phyloP scores from a whole-genome alignment of 2,888 invertebrate genomes.

The Epinotia nisella region DNA sequence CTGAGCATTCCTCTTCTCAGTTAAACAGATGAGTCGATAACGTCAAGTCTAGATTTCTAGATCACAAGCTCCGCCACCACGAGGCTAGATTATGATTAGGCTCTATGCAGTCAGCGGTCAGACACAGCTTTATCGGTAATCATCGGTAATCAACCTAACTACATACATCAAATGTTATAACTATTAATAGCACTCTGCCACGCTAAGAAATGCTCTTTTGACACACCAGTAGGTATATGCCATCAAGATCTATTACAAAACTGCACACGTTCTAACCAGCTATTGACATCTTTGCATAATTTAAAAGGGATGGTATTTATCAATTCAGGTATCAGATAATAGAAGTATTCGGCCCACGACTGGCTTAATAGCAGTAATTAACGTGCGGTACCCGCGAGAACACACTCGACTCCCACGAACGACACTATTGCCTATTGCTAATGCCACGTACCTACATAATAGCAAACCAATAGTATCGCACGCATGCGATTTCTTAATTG shows the following conservation, averaged over 20 bases:
- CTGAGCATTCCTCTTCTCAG: background rate
- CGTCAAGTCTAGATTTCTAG: background rate
- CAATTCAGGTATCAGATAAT: conserved; percentile 34
- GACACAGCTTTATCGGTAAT: conserved; percentile 27
- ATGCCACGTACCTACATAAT: conserved; percentile 19
- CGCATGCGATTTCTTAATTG: conserved; percentile 48
- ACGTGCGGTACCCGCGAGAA: conserved; percentile 26
- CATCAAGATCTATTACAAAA: conserved; percentile 24
- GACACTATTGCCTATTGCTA: conserved; percentile 29
- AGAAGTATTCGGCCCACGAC: conserved; percentile 40
- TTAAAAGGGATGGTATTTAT: conserved; percentile 40
- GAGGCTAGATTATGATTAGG: conserved; percentile 11
- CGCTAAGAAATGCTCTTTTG: background rate
- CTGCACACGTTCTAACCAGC: conserved; percentile 1
- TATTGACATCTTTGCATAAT: conserved; percentile 38
- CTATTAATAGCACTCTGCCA: conserved; percentile 14
- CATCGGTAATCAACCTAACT: conserved; percentile 34
- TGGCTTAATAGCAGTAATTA: conserved; percentile 40
- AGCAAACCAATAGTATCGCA: conserved; percentile 41
- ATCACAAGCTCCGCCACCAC: conserved; percentile 15
- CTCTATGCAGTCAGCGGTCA: conserved; percentile 4
- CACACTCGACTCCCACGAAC: conserved; percentile 45
- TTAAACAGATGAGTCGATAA: background rate
- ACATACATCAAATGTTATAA: conserved; percentile 31
- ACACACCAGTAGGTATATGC: conserved; percentile 8